A percentile compares a stretch with the other conserved stretches of the same genome.
These are phyloP conservation scores for Marasmarcha lunaedactyla DNA, from an alignment of 2,888 invertebrate genomes.

Conservation along the genomic window DNA sequence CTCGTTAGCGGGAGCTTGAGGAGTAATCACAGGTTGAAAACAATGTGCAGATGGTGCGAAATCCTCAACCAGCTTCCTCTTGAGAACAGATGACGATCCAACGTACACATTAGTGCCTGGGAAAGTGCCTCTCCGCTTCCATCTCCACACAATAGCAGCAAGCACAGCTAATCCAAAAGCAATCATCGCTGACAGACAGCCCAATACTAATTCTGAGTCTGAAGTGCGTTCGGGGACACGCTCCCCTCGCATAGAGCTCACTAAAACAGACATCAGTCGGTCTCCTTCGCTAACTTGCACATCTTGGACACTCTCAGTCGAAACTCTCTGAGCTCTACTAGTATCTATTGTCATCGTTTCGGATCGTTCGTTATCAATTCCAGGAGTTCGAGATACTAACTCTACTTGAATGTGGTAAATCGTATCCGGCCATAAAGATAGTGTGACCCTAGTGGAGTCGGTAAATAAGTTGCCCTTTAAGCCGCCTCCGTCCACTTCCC, in stretches of 20 bases:
- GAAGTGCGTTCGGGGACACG: conserved; percentile 61
- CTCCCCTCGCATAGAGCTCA: conserved; percentile 73
- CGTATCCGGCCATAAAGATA: conserved; percentile 85
- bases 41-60: conserved; percentile 60
- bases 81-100: conserved; percentile 70
- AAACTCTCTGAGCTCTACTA: conserved; percentile 73
- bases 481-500: conserved; percentile 87
- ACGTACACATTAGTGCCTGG: conserved; percentile 72
- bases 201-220: conserved; percentile 69
- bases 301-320: conserved; percentile 74
- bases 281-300: conserved; percentile 70
- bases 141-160: conserved; percentile 67
- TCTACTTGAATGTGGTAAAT: conserved; percentile 85
- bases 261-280: conserved; percentile 71
- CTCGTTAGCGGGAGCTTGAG: conserved; percentile 53
- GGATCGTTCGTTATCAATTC: conserved; percentile 72
- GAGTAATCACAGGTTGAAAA: conserved; percentile 72
- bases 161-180: conserved; percentile 61
- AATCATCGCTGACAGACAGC: conserved; percentile 70
- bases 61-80: conserved; percentile 73
- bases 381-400: conserved; percentile 71
- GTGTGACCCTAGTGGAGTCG: conserved; percentile 81
- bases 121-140: conserved; percentile 65
- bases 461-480: conserved; percentile 85
- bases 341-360: conserved; percentile 76